Base-by-base conservation (phyloP, 2,113 vertebrate species). In the Pseudopodoces humilis region DNA sequence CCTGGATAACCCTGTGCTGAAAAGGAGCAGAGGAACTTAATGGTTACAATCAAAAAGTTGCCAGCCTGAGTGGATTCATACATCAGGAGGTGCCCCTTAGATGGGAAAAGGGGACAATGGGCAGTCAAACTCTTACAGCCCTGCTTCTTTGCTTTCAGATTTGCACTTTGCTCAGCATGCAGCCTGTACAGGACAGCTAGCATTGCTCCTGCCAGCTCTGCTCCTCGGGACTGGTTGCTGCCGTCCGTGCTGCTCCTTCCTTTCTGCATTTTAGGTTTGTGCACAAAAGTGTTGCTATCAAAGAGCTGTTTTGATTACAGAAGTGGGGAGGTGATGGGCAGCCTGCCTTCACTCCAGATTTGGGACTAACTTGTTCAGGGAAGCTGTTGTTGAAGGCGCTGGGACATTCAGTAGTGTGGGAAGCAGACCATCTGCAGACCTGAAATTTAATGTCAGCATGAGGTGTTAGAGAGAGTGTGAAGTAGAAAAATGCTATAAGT, bases 361-460 rank as follows among this genome's bases (percentile, higher is more conserved):
- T 31, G 47, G 30, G 47, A 50, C 41, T 71, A 49, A 28, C 0
- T 0, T 37, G 28, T n/a, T 37, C 37, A 52, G 63, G 41, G 58
- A 59, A 62, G n/a, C 18, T 33, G 65, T 39, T 25, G 44, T 5
- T 59, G 55, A 79, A 82, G 78, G 30, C 1, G 0, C 21, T n/a
- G 74, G 56, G 39, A 56, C 27, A 22, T 53, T 56, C 31, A 41
- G 58, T n/a, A n/a, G 33, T 41, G 14, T 0, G 7, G 31, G 62
- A 75, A 95, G 69, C 84, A 81, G 86, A 69, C 95, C n/a, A 72
- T 87, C 95, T 93, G 90, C 85, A 96, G 94, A 94, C 92, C 80
- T 96, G 93, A 89, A 95, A 92, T 95, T 84, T 85, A 92, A 94
- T 81, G 85, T 95, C 92, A 84, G 92, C 83, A 85, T 94, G 55